Evolutionary conservation across 2,888 invertebrate genomes (phyloP).

Genomic region (Chaitophorus viminalis): DNA sequence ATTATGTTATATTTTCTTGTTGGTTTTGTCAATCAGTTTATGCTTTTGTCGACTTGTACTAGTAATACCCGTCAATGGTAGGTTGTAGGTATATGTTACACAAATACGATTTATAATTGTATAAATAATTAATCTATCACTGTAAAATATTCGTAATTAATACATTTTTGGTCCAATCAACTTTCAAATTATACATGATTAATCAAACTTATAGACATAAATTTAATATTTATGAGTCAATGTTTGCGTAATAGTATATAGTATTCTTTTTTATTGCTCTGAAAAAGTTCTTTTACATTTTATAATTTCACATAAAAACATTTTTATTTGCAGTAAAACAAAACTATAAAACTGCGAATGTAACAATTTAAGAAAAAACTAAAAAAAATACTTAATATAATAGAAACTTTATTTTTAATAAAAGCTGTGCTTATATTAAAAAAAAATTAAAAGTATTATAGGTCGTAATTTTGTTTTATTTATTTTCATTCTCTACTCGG

Average conservation of each 20-base stretch:
- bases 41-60: constrained; percentile 19
- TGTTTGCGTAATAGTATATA: constrained; percentile 25
- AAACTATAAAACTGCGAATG: constrained; percentile 27
- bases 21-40: constrained; percentile 15
- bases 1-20: constrained; percentile 4
- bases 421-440: constrained; percentile 16
- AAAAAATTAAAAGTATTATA: constrained; percentile 30
- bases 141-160: constrained; percentile 39
- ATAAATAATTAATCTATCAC: constrained; percentile 20
- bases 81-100: neutral
- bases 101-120: constrained; percentile 34
- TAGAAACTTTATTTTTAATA: constrained; percentile 34
- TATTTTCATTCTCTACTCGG: neutral
- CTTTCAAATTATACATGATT: constrained; percentile 38
- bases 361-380: constrained; percentile 49
- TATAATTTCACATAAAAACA: constrained; percentile 2
- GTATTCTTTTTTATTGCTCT: constrained; percentile 17
- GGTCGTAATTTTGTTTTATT: neutral
- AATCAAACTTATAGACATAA: constrained; percentile 36
- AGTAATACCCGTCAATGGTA: neutral
- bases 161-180: constrained; percentile 37
- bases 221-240: constrained; percentile 34
- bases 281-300: constrained; percentile 33
- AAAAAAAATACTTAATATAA: neutral
- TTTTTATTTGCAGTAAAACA: constrained; percentile 37